Evolutionary conservation across 2,888 invertebrate species (phyloP), one percentile per base, ranked within the genome.

Genomic region (Alloscopus bannaensis): DNA sequence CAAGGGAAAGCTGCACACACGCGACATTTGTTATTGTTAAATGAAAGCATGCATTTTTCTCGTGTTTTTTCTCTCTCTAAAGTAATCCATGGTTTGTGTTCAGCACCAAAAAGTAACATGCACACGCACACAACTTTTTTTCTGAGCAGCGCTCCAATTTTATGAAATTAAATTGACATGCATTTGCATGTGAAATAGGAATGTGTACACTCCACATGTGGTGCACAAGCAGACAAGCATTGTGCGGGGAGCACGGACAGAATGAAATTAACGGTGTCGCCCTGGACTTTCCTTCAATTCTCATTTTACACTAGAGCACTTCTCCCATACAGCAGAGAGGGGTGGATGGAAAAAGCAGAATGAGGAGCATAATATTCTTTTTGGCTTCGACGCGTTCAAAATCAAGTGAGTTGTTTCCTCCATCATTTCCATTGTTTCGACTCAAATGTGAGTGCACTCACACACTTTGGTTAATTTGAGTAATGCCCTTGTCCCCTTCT

Each of bases 141-240:
- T n/a, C n/a, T n/a, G n/a, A n/a, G n/a, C n/a, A n/a, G n/a, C n/a
- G n/a, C n/a, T n/a, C 59, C 59, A 31, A 11, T 59, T 47, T 59
- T 26, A 31, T 59, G 31, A 59, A 59, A 66, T 66, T 75, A 75
- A 75, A 75, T 75, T 75, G 73, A 59, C 59, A 64, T 50, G 26
- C 59, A 75, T 75, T 75, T 75, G 75, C 75, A 75, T 75, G 75
- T 31, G 59, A 66, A 66, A n/a, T 29, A 11, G 22, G n/a, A 50
- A 26, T 50, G n/a, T 26, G 40, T 66, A 52, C 66, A 66, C 59
- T 8, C 60, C n/a, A n/a, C 42, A 45, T 45, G 45, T 29, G 24
- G 66, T 50, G 31, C 59, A 31, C 3, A n/a, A n/a, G n/a, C n/a
- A n/a, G n/a, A n/a, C n/a, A n/a, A n/a, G n/a, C n/a, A n/a, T n/a